Evolutionary conservation across 2,113 vertebrate species (phyloP).

Genomic region (Trematomus loennbergii): DNA sequence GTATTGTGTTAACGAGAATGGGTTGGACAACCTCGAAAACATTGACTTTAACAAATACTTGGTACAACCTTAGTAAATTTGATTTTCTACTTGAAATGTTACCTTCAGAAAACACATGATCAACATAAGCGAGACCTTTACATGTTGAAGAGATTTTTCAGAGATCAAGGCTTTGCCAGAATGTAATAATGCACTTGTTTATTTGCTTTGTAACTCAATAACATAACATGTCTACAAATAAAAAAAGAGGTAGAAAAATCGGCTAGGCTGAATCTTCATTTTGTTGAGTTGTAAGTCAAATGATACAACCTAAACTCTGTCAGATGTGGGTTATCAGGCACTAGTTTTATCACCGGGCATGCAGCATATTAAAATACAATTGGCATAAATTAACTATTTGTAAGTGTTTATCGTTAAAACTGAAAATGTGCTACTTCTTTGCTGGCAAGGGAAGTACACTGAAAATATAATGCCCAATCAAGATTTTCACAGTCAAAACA

Average conservation of each 20-base stretch:
- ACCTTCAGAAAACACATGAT: background rate
- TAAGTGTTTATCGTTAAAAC: no score
- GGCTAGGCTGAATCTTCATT: background rate
- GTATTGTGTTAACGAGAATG: no score
- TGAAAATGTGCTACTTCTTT: no score
- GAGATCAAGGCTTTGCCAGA: conserved; percentile 27
- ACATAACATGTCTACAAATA: conserved; percentile 18
- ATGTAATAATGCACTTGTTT: conserved; percentile 37
- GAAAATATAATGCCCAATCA: background rate
- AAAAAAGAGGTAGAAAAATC: background rate
- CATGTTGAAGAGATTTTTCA: conserved; percentile 6
- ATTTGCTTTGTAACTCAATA: conserved; percentile 24
- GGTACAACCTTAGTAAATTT: background rate
- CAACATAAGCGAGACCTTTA: background rate
- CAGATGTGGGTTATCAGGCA: background rate
- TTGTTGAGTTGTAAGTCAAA: background rate
- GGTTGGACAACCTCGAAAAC: no score
- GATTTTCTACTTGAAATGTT: conserved; percentile 15
- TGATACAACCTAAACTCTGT: background rate
- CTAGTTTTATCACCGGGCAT: background rate
- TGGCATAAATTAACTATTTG: no score
- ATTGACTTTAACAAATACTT: no score
- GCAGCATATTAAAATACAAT: no score
- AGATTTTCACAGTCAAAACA: background rate
- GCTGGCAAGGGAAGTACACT: background rate